phyloP scores from a whole-genome alignment of 2,797 vertebrate species.

The Clarias pachynema region DNA sequence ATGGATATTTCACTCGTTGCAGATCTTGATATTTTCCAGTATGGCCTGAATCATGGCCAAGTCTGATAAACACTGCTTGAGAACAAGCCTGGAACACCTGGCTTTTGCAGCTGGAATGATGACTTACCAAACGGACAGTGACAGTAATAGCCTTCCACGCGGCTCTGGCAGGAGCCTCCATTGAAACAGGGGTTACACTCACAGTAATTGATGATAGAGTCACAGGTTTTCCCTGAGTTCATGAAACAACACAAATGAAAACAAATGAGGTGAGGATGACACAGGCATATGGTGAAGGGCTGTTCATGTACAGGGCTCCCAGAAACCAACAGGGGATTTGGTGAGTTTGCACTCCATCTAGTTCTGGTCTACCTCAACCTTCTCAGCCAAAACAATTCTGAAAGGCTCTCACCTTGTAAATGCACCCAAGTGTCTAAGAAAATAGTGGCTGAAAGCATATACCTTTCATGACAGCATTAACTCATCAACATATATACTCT shows the following conservation, averaged over 20 bases:
- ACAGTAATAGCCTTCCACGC: conserved; percentile 93
- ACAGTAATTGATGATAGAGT: conserved; percentile 96
- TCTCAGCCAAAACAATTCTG: conserved; percentile 58
- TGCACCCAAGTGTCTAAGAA: conserved; percentile 36
- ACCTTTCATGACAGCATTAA: conserved; percentile 39
- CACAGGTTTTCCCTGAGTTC: conserved; percentile 90
- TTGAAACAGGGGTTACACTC: conserved; percentile 99
- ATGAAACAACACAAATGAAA: conserved; percentile 81
- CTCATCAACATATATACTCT: conserved; percentile 11
- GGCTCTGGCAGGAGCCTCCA: conserved; percentile 95
- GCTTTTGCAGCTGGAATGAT: conserved; percentile 53
- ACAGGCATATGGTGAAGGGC: conserved; percentile 35
- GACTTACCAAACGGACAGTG: conserved; percentile 97
- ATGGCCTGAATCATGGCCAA: conserved; percentile 22
- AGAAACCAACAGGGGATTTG: conserved; percentile 37
- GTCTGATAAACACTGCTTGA: conserved; percentile 42
- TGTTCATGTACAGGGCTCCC: conserved; percentile 42
- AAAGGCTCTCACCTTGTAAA: conserved; percentile 59
- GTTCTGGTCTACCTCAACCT: conserved; percentile 62
- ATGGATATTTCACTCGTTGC: not conserved
- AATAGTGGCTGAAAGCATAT: conserved; percentile 42
- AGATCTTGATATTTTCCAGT: conserved; percentile 32
- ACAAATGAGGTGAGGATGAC: conserved; percentile 71
- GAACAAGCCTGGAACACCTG: conserved; percentile 31
- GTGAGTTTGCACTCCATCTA: conserved; percentile 42